These are phyloP conservation scores for Pampusana beccarii DNA, from an alignment of 2,113 vertebrate genomes.

Conservation along the genomic window DNA sequence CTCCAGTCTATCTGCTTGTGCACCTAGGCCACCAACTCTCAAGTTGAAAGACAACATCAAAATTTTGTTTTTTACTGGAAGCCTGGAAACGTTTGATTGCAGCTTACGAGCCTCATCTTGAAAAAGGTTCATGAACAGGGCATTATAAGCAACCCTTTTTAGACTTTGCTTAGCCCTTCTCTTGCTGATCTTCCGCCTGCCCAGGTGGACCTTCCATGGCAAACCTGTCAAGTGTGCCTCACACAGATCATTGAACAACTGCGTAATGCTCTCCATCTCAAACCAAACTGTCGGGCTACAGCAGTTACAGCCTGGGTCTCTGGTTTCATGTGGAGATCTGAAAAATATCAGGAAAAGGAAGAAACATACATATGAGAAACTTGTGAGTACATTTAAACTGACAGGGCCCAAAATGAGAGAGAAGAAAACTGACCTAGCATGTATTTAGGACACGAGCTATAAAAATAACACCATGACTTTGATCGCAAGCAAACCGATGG, in stretches of 20 bases:
- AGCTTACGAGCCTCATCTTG: conserved; percentile 74
- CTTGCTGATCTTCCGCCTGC: conserved; percentile 72
- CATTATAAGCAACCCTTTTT: conserved; percentile 82
- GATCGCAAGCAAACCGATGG: background rate
- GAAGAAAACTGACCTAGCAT: background rate
- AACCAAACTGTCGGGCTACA: background rate
- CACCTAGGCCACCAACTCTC: conserved; percentile 83
- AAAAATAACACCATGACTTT: background rate
- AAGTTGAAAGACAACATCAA: conserved; percentile 95
- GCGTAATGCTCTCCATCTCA: conserved; percentile 86
- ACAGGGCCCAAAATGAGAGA: background rate
- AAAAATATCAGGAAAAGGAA: background rate
- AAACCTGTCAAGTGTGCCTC: conserved; percentile 82
- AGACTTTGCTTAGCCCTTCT: conserved; percentile 76
- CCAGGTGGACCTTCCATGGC: conserved; percentile 79
- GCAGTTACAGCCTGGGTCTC: background rate
- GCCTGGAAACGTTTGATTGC: conserved; percentile 57
- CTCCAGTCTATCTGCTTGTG: conserved; percentile 90
- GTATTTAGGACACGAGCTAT: background rate
- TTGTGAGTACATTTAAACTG: background rate
- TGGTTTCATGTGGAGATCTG: background rate
- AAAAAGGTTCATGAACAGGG: conserved; percentile 87
- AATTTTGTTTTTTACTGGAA: conserved; percentile 88
- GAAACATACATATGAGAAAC: rapidly evolving
- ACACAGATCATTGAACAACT: conserved; percentile 87